Percentiles rank a stretch among this genome's conserved stretches.
phyloP scores from a whole-genome alignment of 2,797 vertebrate species.

The Leptodactylus fallax region DNA sequence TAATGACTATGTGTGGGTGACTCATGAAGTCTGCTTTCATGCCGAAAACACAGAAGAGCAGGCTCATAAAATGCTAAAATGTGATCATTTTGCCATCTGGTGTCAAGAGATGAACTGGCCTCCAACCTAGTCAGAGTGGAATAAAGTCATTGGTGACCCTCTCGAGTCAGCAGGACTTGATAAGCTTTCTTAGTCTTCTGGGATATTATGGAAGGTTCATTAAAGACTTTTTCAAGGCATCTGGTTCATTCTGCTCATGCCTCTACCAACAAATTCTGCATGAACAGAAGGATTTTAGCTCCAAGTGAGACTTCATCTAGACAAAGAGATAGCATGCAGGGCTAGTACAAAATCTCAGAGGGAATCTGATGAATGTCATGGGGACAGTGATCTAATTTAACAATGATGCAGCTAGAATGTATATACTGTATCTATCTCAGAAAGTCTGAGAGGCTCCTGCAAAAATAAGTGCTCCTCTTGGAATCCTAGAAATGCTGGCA shows the following conservation, averaged over 20 bases:
- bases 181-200: conserved; percentile 36
- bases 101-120: conserved; percentile 39
- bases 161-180: conserved; percentile 36
- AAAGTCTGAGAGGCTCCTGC: too few relatives aligned
- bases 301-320: not conserved
- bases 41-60: conserved; percentile 6
- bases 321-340: conserved; percentile 14
- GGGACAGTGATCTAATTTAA: not conserved
- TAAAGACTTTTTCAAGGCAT: conserved; percentile 30
- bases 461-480: too few relatives aligned
- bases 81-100: conserved; percentile 38
- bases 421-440: not conserved
- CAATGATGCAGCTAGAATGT: not conserved
- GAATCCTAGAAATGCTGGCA: too few relatives aligned
- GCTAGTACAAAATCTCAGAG: not conserved
- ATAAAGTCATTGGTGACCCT: conserved; percentile 40
- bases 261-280: not conserved
- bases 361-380: not conserved
- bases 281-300: conserved; percentile 35
- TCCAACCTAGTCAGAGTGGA: conserved; percentile 36
- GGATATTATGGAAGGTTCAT: conserved; percentile 42
- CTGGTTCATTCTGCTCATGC: conserved; percentile 5
- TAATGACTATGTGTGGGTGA: conserved; percentile 16
- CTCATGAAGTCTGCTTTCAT: conserved; percentile 21
- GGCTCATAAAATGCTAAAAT: conserved; percentile 38